phyloP scores from a whole-genome alignment of 1,140 invertebrate species.

The Caerostris extrusa region DNA sequence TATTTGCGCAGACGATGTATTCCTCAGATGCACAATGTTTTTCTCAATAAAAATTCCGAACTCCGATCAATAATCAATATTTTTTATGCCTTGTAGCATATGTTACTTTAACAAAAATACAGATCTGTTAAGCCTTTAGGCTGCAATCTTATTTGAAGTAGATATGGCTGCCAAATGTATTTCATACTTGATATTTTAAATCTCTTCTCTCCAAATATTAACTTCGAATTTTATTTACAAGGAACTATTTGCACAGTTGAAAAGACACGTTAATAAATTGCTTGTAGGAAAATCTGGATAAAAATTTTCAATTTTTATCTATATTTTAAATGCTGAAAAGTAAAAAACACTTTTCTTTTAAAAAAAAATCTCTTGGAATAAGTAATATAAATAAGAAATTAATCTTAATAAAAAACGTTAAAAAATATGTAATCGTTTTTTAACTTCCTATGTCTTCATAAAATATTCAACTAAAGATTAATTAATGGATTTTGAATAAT shows the following conservation, averaged over 20 bases:
- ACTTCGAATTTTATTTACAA: background rate
- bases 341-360: too few species aligned
- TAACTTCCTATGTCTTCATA: too few species aligned
- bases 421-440: too few species aligned
- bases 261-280: background rate
- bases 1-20: background rate
- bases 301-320: too few species aligned
- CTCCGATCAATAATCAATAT: background rate
- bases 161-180: background rate
- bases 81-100: background rate
- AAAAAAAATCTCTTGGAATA: too few species aligned
- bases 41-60: background rate
- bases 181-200: background rate
- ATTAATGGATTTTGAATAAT: too few species aligned
- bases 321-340: too few species aligned
- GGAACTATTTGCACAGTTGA: background rate
- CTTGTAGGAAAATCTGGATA: background rate
- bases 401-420: too few species aligned
- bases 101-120: background rate
- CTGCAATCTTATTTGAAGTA: background rate
- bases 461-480: too few species aligned
- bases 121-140: background rate
- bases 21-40: background rate
- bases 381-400: too few species aligned
- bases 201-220: background rate